A percentile compares a stretch with the other conserved stretches of the same genome.
Evolutionary conservation across 2,888 invertebrate genomes (phyloP).

Genomic region (Trichogramma dendrolimi): DNA sequence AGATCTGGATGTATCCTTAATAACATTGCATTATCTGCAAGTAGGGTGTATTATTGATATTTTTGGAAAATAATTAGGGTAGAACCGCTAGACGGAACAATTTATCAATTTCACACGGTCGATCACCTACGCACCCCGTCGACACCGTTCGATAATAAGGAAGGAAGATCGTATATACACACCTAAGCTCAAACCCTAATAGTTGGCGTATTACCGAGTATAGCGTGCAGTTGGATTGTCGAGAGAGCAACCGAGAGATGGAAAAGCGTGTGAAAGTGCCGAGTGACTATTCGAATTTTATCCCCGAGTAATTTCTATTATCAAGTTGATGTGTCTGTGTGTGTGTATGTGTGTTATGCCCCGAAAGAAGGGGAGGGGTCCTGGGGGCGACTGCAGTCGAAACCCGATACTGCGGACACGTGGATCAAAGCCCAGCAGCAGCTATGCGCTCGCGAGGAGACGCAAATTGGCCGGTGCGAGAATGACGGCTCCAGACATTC

Average conservation of each 20-base stretch:
- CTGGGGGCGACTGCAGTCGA: constrained; percentile 15
- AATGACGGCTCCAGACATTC: constrained; percentile 47
- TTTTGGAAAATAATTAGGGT: no score
- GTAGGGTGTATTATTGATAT: no score
- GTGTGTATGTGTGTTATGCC: neutral
- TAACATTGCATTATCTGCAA: no score
- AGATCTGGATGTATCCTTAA: no score
- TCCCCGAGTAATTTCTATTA: constrained; percentile 24
- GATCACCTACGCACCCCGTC: no score
- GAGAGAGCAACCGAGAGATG: constrained; percentile 10
- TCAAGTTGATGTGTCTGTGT: constrained; percentile 20
- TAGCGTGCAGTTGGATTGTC: neutral
- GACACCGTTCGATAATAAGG: no score
- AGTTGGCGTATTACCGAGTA: no score
- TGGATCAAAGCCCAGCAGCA: constrained; percentile 11
- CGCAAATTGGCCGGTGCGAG: constrained; percentile 51
- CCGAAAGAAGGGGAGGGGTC: neutral
- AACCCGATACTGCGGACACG: constrained; percentile 16
- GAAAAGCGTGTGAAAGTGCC: constrained; percentile 30
- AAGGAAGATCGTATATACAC: no score
- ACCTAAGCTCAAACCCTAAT: no score
- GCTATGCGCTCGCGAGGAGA: constrained; percentile 35
- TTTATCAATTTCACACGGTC: no score
- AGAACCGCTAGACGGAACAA: no score
- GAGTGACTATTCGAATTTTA: constrained; percentile 14